These are phyloP conservation scores for Drosophila setifemur DNA, from an alignment of 1,140 invertebrate species.

Conservation along the genomic window DNA sequence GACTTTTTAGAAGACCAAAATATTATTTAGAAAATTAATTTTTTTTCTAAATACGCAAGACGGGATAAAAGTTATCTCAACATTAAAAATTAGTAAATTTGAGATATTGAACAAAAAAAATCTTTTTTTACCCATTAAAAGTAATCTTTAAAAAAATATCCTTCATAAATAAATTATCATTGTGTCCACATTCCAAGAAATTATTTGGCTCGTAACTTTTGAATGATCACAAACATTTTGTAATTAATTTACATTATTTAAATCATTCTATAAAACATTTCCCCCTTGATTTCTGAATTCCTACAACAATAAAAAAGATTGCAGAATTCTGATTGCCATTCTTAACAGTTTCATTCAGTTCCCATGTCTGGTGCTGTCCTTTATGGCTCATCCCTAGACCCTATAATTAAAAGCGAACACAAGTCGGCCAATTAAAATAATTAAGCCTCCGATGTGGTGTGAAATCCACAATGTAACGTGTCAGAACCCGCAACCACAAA, in stretches of 20 bases:
- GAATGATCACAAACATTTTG: too few species aligned
- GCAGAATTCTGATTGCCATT: slow-evolving; percentile 15
- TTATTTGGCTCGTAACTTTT: too few species aligned
- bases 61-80: too few species aligned
- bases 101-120: too few species aligned
- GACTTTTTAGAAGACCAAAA: too few species aligned
- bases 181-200: too few species aligned
- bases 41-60: too few species aligned
- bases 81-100: too few species aligned
- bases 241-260: too few species aligned
- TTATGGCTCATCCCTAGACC: slow-evolving; percentile 20
- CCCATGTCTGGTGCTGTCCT: slow-evolving; percentile 14
- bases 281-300: background rate
- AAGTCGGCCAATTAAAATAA: slow-evolving; percentile 71
- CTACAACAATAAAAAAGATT: slow-evolving; percentile 1
- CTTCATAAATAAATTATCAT: too few species aligned
- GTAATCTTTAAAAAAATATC: background rate
- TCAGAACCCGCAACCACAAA: slow-evolving; percentile 52
- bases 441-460: slow-evolving; percentile 66
- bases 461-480: slow-evolving; percentile 66
- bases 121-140: background rate
- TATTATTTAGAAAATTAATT: too few species aligned
- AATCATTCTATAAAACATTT: too few species aligned
- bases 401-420: slow-evolving; percentile 62
- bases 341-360: slow-evolving; percentile 21